Evolutionary conservation across 2,888 invertebrate genomes (phyloP).

Genomic region (Andrena bucephala): DNA sequence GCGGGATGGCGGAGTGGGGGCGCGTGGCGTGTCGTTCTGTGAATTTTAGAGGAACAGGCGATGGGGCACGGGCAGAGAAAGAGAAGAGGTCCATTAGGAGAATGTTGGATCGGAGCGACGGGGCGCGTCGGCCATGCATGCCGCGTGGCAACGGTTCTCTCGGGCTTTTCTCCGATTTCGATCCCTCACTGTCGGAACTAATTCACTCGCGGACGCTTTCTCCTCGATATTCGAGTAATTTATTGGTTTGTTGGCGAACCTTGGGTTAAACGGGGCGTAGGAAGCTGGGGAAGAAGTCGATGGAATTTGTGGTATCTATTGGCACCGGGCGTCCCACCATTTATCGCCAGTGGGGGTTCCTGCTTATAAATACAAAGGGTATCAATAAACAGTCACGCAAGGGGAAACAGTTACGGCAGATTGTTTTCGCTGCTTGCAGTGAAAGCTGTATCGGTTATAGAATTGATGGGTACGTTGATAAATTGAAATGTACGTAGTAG

Average conservation of each 20-base stretch:
- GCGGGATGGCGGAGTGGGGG: not conserved
- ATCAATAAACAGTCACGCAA: not conserved
- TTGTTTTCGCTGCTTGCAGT: no score
- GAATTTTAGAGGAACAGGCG: conserved; percentile 12
- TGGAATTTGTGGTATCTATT: conserved; percentile 5
- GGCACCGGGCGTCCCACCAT: conserved; percentile 27
- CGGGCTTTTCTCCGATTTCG: conserved; percentile 45
- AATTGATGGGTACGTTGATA: no score
- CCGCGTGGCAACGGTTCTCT: conserved; percentile 8
- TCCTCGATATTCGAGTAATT: conserved; percentile 27
- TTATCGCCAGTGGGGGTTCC: conserved; percentile 1
- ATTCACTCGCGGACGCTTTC: conserved; percentile 35
- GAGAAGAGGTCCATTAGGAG: conserved; percentile 39
- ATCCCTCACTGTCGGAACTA: conserved; percentile 34
- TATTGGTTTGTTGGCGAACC: conserved; percentile 9
- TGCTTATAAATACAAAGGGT: not conserved
- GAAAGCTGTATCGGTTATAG: no score
- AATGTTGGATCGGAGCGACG: conserved; percentile 38
- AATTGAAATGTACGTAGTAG: no score
- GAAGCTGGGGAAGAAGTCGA: not conserved
- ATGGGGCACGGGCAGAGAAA: not conserved
- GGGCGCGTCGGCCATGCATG: conserved; percentile 11
- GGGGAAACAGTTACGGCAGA: no score
- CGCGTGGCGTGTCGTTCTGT: not conserved
- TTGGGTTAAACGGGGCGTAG: not conserved